phyloP scores from a whole-genome alignment of 2,113 vertebrate genomes.

The Sterrhoptilus dennistouni region DNA sequence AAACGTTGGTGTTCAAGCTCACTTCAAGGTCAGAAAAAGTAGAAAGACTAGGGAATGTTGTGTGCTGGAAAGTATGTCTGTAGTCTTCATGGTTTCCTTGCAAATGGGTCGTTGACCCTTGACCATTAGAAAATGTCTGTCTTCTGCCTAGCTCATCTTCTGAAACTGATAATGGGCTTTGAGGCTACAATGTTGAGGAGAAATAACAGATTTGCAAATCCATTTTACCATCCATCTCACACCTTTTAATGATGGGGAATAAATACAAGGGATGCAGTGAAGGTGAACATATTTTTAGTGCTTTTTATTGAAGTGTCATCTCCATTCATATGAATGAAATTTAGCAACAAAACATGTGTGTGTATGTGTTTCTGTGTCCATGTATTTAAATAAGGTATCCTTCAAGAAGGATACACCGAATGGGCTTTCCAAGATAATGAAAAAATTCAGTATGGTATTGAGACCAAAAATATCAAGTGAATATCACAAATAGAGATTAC shows the following conservation, averaged over 20 bases:
- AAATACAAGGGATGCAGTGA: not conserved
- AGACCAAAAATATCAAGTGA: not conserved
- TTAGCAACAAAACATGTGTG: not conserved
- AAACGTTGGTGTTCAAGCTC: not conserved
- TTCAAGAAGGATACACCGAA: not conserved
- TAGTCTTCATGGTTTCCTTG: not conserved
- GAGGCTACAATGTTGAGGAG: not conserved
- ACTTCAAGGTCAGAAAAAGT: not conserved
- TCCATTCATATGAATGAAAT: not conserved
- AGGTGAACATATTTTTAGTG: not conserved
- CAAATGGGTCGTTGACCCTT: not conserved
- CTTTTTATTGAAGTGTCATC: not conserved
- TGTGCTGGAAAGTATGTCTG: not conserved
- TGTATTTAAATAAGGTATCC: not conserved
- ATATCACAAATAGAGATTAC: not conserved
- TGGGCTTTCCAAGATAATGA: not conserved
- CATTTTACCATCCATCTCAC: not conserved
- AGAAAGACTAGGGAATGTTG: not conserved
- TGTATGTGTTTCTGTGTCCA: not conserved
- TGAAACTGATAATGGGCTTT: not conserved
- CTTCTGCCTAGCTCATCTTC: not conserved
- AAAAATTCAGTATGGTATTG: not conserved
- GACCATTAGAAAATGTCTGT: not conserved
- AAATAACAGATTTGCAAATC: not conserved
- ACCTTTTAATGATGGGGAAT: not conserved